Base-by-base conservation (phyloP, 1,140 invertebrate species). In the Drosophila rhopaloa region DNA sequence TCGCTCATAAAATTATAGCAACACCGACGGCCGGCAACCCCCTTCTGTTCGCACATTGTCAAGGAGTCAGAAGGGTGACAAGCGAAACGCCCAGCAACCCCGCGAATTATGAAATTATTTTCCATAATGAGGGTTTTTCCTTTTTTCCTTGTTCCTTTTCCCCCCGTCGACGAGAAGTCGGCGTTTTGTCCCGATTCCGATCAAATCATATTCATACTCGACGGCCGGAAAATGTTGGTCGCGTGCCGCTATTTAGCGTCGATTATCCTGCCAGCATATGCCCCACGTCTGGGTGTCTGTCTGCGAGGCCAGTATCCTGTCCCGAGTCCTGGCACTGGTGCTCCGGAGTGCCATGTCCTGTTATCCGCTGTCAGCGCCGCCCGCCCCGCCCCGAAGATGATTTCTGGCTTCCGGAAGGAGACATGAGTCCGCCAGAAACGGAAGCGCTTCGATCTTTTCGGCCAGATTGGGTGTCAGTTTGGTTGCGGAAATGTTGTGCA, bases 1-100 rank as follows among this genome's bases (percentile, higher is more conserved):
- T 89, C 81, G 80, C 66, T 89, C 84, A 84, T 84, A 89, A 89
- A 89, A 89, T 89, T 89, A 89, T 89, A 89, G 73, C 84, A 60
- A 89, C 84, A 89, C 84, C 76, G 70, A 35, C 9, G 5, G 24
- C 10, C n/a, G 58, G 48, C 59, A 65, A 63, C 32, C 76, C 65
- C 35, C 44, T 50, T 56, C 72, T 70, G 81, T 85, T 85, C 73
- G 57, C 85, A 85, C 85, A 67, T 90, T 90, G 78, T 89, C 68
- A 44, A 43, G 16, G 24, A 40, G 27, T 29, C 40, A 19, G 48
- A 44, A 53, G 60, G 73, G 61, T 73, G 58, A 58, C 50, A 40
- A 16, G 13, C 41, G 38, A 16, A 62, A 51, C 56, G 62, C 54
- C 58, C 35, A 24, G 66, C 76, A 71, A 65, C 79, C 76, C 65